Evolutionary conservation across 1,140 invertebrate species (phyloP), one percentile per base, ranked within the genome.

Genomic region (Trachelipus rathkii): DNA sequence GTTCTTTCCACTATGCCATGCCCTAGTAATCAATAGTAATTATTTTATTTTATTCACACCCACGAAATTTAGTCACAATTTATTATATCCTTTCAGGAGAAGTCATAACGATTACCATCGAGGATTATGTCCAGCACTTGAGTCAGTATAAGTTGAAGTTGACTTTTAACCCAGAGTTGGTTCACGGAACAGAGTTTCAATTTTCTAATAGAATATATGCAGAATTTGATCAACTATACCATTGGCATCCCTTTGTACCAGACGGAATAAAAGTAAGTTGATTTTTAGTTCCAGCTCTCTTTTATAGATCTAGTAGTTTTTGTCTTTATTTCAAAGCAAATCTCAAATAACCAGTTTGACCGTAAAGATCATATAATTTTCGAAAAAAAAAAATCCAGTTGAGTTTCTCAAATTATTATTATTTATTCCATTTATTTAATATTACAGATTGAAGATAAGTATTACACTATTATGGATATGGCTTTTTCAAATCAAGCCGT

Each of bases 161-260:
- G 8, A 79, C 79, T 6, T 87, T 85, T 80, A 82, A 84, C 33
- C 86, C 86, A 2, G 82, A 85, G 68, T 78, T 86, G 60, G 74
- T 85, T 45, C 85, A 85, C 79, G 83, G 82, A 7, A 82, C 83
- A 70, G 44, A 60, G 7, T 84, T 86, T 76, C 85, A 86, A 81
- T 86, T 84, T 81, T 83, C 84, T 78, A 86, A 87, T 81, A 81
- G 85, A 72, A 87, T 87, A 73, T 79, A 83, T 23, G 81, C 84
- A 0, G 86, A 87, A 81, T 87, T 87, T 79, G 85, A 85, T 77
- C 85, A 86, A 78, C 79, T 87, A 71, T 86, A 86, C 80, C 86
- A 86, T 77, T 87, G 86, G 86, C 86, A 87, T 82, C 85, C 85
- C 0, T 77, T 86, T 0, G 84, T 86, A 82, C 85, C 86, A 0